These are phyloP conservation scores for Neostethus bicornis DNA, from an alignment of 2,797 vertebrate genomes.

Conservation along the genomic window DNA sequence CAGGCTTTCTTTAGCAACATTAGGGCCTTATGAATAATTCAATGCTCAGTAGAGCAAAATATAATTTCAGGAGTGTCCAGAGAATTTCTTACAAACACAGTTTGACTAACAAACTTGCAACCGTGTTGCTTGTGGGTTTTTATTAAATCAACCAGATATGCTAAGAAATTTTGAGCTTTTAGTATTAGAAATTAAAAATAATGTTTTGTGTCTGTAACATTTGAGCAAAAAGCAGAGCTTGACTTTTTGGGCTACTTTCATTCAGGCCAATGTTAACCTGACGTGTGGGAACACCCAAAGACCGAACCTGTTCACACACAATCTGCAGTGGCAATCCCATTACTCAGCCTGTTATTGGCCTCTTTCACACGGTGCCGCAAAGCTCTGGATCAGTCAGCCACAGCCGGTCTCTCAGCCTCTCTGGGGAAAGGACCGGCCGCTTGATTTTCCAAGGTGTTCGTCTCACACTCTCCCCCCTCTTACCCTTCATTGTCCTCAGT, in stretches of 20 bases:
- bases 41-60: neutral
- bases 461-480: conserved; percentile 54
- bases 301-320: conserved; percentile 74
- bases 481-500: conserved; percentile 55
- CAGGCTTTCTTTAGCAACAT: neutral
- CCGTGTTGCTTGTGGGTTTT: conserved; percentile 16
- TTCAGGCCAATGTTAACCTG: conserved; percentile 61
- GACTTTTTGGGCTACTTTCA: conserved; percentile 40
- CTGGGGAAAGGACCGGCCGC: conserved; percentile 66
- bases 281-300: conserved; percentile 70
- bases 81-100: conserved; percentile 1
- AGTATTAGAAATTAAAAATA: conserved; percentile 26
- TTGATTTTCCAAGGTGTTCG: conserved; percentile 71
- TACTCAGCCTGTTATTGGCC: conserved; percentile 77
- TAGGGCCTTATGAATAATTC: neutral
- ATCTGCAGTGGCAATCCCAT: conserved; percentile 78
- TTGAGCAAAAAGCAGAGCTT: conserved; percentile 36
- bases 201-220: conserved; percentile 17
- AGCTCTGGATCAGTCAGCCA: conserved; percentile 72
- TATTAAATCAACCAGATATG: conserved; percentile 5
- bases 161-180: conserved; percentile 2
- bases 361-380: conserved; percentile 71
- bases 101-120: conserved; percentile 1
- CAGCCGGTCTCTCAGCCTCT: conserved; percentile 59
- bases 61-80: neutral